Percentiles rank a stretch among this genome's conserved stretches.
Conservation (phyloP, 2,113 vertebrate species). For the Phalacrocorax carbo region DNA sequence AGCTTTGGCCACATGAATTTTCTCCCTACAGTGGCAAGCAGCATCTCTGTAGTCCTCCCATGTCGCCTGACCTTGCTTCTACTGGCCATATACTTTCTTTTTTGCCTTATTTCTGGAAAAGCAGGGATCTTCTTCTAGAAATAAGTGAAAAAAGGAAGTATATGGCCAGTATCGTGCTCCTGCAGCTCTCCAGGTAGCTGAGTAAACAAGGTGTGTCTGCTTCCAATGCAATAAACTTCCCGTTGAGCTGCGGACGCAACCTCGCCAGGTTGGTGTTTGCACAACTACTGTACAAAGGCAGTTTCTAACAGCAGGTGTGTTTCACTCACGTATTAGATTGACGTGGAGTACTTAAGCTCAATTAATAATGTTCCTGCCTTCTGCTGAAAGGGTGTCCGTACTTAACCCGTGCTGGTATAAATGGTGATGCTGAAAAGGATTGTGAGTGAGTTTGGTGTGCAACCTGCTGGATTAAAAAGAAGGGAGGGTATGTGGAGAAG, state of each 20-base stretch:
- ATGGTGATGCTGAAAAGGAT: not conserved
- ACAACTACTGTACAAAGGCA: not conserved
- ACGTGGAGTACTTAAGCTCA: not conserved
- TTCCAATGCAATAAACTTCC: not conserved
- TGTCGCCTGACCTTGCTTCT: no score
- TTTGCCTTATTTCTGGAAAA: no score
- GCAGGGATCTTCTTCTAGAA: no score
- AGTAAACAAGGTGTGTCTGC: not conserved
- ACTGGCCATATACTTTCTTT: no score
- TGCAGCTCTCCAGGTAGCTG: not conserved
- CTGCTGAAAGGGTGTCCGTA: not conserved
- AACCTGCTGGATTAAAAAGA: not conserved
- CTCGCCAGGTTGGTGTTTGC: not conserved
- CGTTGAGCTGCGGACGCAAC: fast-evolving
- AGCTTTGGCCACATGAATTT: no score
- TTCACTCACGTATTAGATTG: not conserved
- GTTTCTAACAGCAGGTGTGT: not conserved
- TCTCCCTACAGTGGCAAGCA: no score
- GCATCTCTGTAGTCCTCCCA: no score
- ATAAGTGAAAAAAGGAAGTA: no score
- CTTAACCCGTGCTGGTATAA: not conserved
- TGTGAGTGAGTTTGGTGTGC: not conserved
- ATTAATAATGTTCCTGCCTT: not conserved
- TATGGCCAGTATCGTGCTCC: not conserved
- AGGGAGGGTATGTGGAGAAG: no score